Base-by-base conservation (phyloP, 2,888 invertebrate genomes). In the Trissonchulus sp. region DNA sequence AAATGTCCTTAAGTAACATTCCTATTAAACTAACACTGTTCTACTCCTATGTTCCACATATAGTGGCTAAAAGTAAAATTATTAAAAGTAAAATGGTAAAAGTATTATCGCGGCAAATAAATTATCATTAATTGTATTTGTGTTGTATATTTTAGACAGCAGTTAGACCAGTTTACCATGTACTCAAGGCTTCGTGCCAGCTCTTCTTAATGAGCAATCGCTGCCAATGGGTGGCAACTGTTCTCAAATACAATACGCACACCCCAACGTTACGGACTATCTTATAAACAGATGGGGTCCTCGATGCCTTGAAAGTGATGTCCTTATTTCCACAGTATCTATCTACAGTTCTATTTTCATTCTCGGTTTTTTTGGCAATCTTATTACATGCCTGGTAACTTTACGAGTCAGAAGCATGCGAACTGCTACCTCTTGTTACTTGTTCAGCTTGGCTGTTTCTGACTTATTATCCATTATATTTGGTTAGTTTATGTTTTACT, bases 371-470 rank as follows among this genome's bases (percentile, higher is more conserved):
- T 73, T 81, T 36, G 83, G 83, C 36, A 83, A 83, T 74, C 74
- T 80, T 28, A 81, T 81, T 75, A 83, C 83, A 1, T 82, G 82
- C 48, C 76, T 83, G 30, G 82, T 82, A 18, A 83, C 83, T 34
- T 69, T 79, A 1, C 76, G 77, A 31, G 81, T 81, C 68, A 80
- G 72, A 15, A 72, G 34, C n/a, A 34, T 69, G n/a, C 71, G 34
- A 33, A 33, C 71, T 2, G 71, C 37, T 15, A 69, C 71, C 15
- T 33, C 34, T 34, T 69, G 37, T 69, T 69, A 69, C n/a, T 35
- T 69, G 34, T 36, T 69, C n/a, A 69, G 71, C 37, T n/a, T 69
- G n/a, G 34, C 71, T 33, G 71, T 69, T 8, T 69, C 71, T 2
- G 71, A 69, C 34, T n/a, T 69, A 3, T 36, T 69, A 8, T 69